Evolutionary conservation across 1,140 invertebrate species (phyloP).

Genomic region (Megathymus violae): DNA sequence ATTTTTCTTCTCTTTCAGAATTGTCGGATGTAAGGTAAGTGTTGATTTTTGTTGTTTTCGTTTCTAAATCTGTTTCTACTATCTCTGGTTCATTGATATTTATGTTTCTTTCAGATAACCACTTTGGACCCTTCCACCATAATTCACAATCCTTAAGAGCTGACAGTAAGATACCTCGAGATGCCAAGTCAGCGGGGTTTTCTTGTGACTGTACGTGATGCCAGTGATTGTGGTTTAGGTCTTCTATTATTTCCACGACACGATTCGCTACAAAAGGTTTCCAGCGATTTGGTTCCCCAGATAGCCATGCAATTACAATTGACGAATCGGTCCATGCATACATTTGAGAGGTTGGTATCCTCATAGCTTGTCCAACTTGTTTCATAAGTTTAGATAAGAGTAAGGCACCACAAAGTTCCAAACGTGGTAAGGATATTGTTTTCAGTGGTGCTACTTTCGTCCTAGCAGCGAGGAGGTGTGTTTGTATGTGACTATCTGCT

Average conservation of each 20-base stretch:
- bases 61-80: slow-evolving; percentile 49
- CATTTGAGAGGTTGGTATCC: slow-evolving; percentile 41
- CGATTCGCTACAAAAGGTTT: slow-evolving; percentile 70
- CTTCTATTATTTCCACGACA: slow-evolving; percentile 59
- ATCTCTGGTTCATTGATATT: slow-evolving; percentile 9
- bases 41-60: slow-evolving; percentile 46
- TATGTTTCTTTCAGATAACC: slow-evolving; percentile 15
- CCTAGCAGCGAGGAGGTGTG: slow-evolving; percentile 31
- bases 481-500: slow-evolving; percentile 14
- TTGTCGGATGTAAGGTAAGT: slow-evolving; percentile 14
- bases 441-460: slow-evolving; percentile 63
- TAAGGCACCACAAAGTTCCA: slow-evolving; percentile 59
- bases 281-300: slow-evolving; percentile 45
- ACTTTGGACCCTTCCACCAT: slow-evolving; percentile 65
- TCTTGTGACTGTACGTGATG: slow-evolving; percentile 59
- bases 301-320: slow-evolving; percentile 66
- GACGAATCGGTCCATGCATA: slow-evolving; percentile 71
- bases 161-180: slow-evolving; percentile 56
- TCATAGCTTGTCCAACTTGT: slow-evolving; percentile 38
- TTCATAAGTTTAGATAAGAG: slow-evolving; percentile 43
- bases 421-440: slow-evolving; percentile 49
- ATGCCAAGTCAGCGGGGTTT: slow-evolving; percentile 77
- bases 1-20: slow-evolving; percentile 7
- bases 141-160: slow-evolving; percentile 45
- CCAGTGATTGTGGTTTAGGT: slow-evolving; percentile 55